Conservation (phyloP, 2,888 invertebrate genomes). For the Nowickia ferox region DNA sequence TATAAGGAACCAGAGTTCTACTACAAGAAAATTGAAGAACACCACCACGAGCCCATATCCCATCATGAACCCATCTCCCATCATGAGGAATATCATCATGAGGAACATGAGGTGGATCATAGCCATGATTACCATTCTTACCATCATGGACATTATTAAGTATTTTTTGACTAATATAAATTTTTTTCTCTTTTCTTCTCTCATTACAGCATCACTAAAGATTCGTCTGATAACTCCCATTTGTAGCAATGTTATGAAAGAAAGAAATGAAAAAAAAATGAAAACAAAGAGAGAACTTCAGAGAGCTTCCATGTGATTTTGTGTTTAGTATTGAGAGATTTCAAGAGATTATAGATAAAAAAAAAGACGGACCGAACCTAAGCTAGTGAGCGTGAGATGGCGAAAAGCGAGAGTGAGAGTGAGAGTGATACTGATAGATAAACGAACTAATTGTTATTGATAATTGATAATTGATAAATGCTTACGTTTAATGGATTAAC, state of each 20-base stretch:
- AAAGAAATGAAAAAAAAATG: not conserved
- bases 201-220: conserved; percentile 69
- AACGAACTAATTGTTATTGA: conserved; percentile 37
- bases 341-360: conserved; percentile 5
- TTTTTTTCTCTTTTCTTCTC: conserved; percentile 59
- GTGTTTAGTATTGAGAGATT: conserved; percentile 54
- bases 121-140: conserved; percentile 58
- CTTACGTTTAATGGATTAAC: conserved; percentile 65
- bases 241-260: conserved; percentile 24
- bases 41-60: conserved; percentile 74
- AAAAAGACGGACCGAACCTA: conserved; percentile 45
- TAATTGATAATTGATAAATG: conserved; percentile 50
- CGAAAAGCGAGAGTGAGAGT: conserved; percentile 50
- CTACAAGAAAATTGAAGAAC: conserved; percentile 84
- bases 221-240: conserved; percentile 55
- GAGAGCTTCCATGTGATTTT: conserved; percentile 62
- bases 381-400: conserved; percentile 27
- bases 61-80: conserved; percentile 72
- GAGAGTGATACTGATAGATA: not conserved
- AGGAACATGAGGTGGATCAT: conserved; percentile 63
- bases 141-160: conserved; percentile 62
- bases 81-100: conserved; percentile 71
- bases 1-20: conserved; percentile 89
- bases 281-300: conserved; percentile 68
- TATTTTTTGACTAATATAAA: conserved; percentile 52